Evolutionary conservation across 1,140 invertebrate genomes (phyloP).

Genomic region (Temnothorax curvispinosus): DNA sequence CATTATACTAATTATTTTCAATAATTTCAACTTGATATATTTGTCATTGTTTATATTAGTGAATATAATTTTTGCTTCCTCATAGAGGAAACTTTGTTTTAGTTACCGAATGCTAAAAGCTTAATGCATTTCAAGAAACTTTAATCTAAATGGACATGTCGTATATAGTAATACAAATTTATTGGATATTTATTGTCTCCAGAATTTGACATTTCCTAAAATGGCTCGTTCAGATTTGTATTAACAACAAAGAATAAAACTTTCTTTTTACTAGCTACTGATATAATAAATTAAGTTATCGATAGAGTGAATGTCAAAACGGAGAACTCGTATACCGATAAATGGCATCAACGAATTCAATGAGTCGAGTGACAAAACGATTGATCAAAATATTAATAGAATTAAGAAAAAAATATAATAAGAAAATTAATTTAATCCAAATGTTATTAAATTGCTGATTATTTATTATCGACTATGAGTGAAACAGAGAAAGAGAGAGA

Average conservation of each 20-base stretch:
- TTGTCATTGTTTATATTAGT: neutral
- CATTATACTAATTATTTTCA: neutral
- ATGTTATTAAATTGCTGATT: neutral
- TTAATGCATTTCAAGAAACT: neutral
- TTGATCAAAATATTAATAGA: neutral
- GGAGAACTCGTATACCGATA: neutral
- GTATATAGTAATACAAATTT: neutral
- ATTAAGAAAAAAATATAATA: constrained; percentile 9
- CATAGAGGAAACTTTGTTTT: too few relatives aligned
- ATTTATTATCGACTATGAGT: neutral
- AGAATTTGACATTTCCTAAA: neutral
- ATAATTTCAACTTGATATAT: neutral
- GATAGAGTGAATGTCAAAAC: neutral
- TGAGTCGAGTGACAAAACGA: neutral
- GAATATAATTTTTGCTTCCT: neutral
- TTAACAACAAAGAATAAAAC: neutral
- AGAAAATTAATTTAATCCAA: neutral
- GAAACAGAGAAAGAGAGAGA: neutral
- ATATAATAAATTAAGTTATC: constrained; percentile 19
- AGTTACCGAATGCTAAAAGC: neutral
- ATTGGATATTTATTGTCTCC: neutral
- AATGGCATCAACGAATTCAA: neutral
- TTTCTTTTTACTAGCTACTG: neutral
- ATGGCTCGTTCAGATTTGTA: neutral
- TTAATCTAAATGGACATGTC: neutral